phyloP scores from a whole-genome alignment of 2,113 vertebrate species.

The Candoia aspera region DNA sequence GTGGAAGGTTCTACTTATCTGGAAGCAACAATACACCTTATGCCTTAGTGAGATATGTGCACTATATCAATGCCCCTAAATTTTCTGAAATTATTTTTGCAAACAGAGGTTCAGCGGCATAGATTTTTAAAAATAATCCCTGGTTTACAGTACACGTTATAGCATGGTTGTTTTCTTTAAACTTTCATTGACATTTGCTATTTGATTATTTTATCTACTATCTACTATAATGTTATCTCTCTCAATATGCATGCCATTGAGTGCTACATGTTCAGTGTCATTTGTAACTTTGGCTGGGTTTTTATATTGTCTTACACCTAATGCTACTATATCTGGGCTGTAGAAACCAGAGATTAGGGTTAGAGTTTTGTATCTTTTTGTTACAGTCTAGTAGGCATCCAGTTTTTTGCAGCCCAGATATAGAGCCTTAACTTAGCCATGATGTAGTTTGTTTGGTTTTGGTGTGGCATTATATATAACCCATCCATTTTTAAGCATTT shows the following conservation, averaged over 20 bases:
- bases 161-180: not conserved
- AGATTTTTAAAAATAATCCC: not conserved
- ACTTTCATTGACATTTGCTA: not conserved
- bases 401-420: not conserved
- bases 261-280: not conserved
- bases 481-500: not conserved
- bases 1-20: no score
- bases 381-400: not conserved
- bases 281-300: not conserved
- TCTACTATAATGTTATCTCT: no score
- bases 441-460: not conserved
- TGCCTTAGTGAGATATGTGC: no score
- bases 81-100: not conserved
- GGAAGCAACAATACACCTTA: no score
- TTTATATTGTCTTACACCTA: not conserved
- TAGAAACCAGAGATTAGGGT: not conserved
- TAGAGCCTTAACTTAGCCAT: not conserved
- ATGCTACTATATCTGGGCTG: not conserved
- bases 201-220: not conserved
- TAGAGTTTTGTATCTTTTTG: not conserved
- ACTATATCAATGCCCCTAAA: not conserved
- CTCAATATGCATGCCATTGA: not conserved
- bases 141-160: not conserved
- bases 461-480: not conserved
- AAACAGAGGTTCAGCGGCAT: not conserved